These are phyloP conservation scores for Xerus rutilus DNA, from an alignment of 2,797 vertebrate species.

Conservation along the genomic window DNA sequence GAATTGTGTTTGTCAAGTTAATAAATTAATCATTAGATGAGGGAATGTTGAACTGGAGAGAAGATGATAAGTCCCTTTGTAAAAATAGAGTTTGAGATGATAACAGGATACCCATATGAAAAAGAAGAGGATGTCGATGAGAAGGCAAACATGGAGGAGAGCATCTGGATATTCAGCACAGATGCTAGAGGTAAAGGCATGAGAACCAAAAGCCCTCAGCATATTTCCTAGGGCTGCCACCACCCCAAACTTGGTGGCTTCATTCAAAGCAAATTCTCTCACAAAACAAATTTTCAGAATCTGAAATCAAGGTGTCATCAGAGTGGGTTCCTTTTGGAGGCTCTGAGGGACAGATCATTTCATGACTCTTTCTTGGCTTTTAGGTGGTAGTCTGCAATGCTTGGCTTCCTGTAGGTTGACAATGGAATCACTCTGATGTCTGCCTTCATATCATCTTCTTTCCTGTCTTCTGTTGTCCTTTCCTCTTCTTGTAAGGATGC, in stretches of 20 bases:
- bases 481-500: background rate
- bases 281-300: background rate
- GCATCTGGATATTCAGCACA: background rate
- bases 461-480: background rate
- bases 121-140: background rate
- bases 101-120: background rate
- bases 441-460: background rate
- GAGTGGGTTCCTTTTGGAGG: background rate
- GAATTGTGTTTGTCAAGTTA: slow-evolving; percentile 22
- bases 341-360: background rate
- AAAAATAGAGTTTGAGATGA: background rate
- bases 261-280: background rate
- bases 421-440: background rate
- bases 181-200: background rate
- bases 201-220: background rate
- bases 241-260: background rate
- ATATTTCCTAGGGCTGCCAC: background rate
- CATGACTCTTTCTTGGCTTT: background rate
- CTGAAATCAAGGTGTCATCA: background rate
- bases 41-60: background rate
- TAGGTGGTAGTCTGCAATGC: background rate
- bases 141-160: background rate
- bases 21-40: background rate
- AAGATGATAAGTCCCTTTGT: background rate
- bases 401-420: background rate